Base-by-base conservation (phyloP, 2,797 vertebrate genomes). In the Esox lucius region DNA sequence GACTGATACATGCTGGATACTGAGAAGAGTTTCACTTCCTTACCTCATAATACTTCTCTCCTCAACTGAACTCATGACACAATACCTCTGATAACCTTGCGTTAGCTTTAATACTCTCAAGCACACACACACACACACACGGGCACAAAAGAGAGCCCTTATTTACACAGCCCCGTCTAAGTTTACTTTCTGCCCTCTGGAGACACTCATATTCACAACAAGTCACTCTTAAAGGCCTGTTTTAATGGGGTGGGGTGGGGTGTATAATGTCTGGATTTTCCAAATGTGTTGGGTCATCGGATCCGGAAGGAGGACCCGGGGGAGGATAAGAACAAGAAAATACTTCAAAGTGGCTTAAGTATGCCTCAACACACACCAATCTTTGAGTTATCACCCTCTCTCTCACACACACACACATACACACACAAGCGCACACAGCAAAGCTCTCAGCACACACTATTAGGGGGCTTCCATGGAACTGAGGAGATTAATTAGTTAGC, bases 181-280 rank as follows among this genome's bases (percentile, higher is more conserved):
- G 53, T 51, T 53, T 56, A 71, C 42, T 42, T 56, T 19, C 73
- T 76, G 71, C 80, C 68, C 28, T 42, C 64, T 68, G 71, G 77
- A 73, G 68, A 76, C 70, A 74, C 67, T 71, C 67, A 74, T 79
- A 42, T 68, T 68, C 66, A 17, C 70, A 62, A 19, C 62, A 59
- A 35, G 49, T 68, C 70, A 7, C 35, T 56, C 39, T 48, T 26
- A n/a, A 59, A 69, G 53, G 67, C 17, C 71, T 6, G 16, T 49
- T 62, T 72, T 13, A 62, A 72, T 26, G 65, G n/a, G 19, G 35
- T 4, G 31, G 28, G 68, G 48, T 22, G 22, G 28, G 22, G 26
- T n/a, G 19, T 7, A 53, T 53, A 19, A 19, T 19, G 51, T 53
- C 16, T 19, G 19, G 53, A 59, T 11, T 56, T 56, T 22, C 8